Percentiles rank a stretch among this genome's conserved stretches.
These are phyloP conservation scores for Myrmophylax atrothorax DNA, from an alignment of 2,113 vertebrate genomes.

Conservation along the genomic window DNA sequence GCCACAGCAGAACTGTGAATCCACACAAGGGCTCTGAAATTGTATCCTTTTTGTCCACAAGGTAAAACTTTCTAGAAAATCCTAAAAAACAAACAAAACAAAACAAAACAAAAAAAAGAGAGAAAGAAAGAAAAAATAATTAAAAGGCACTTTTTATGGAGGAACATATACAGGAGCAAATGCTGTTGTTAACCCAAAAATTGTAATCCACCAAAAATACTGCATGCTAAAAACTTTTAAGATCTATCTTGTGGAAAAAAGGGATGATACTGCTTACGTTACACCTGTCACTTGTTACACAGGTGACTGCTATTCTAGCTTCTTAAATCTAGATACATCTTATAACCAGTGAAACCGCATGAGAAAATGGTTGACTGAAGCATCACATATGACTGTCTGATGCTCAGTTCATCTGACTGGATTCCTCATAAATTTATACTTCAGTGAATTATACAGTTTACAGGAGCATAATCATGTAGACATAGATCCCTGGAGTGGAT, in stretches of 20 bases:
- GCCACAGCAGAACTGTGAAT: neutral
- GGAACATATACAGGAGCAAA: neutral
- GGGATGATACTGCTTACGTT: neutral
- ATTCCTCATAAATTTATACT: neutral
- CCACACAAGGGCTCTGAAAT: neutral
- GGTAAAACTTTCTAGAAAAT: neutral
- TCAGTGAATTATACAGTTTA: neutral
- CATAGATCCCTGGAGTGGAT: rapidly evolving
- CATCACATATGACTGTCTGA: neutral
- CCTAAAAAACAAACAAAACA: neutral
- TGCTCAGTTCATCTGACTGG: neutral
- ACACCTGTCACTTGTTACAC: rapidly evolving
- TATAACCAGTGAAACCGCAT: neutral
- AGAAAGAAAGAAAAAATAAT: neutral
- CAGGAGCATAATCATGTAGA: neutral
- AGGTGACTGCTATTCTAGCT: neutral
- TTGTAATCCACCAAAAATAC: neutral
- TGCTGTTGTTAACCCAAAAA: neutral
- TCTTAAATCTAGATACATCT: neutral
- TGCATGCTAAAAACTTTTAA: neutral
- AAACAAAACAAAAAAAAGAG: neutral
- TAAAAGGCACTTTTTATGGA: neutral
- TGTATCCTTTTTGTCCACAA: neutral
- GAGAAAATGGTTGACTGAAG: neutral
- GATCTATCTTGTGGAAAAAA: neutral